Evolutionary conservation across 2,888 invertebrate genomes (phyloP).

Genomic region (Rhamphomyia laevipes): DNA sequence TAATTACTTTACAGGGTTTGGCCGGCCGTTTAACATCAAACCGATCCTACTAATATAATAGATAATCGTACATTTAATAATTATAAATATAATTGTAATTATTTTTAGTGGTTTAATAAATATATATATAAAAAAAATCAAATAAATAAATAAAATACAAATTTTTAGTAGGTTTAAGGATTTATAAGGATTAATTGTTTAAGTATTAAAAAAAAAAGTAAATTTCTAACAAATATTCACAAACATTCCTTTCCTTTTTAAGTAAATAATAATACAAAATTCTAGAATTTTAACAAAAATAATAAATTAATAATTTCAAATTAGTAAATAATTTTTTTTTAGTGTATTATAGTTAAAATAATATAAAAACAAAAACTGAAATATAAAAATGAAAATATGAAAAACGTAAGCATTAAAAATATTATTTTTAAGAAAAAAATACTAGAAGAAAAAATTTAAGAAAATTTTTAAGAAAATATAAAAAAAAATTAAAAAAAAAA

Average conservation of each 20-base stretch:
- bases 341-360: no score
- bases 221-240: background rate
- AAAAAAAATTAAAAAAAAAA: no score
- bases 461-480: no score
- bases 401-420: no score
- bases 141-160: no score
- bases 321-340: no score
- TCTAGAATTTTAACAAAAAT: background rate
- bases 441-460: no score
- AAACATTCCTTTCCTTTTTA: background rate
- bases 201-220: background rate
- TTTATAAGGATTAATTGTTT: background rate
- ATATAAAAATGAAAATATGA: no score
- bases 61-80: background rate
- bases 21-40: slow-evolving; percentile 61
- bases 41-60: slow-evolving; percentile 11
- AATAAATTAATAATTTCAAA: no score
- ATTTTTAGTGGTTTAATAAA: background rate
- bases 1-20: slow-evolving; percentile 62
- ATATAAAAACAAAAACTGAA: no score
- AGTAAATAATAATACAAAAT: background rate
- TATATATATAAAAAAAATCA: no score
- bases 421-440: no score
- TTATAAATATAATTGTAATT: background rate
- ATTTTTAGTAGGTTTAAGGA: background rate